Evolutionary conservation across 2,888 invertebrate genomes (phyloP), one percentile per base, ranked within the genome.

Genomic region (Tachina fera): DNA sequence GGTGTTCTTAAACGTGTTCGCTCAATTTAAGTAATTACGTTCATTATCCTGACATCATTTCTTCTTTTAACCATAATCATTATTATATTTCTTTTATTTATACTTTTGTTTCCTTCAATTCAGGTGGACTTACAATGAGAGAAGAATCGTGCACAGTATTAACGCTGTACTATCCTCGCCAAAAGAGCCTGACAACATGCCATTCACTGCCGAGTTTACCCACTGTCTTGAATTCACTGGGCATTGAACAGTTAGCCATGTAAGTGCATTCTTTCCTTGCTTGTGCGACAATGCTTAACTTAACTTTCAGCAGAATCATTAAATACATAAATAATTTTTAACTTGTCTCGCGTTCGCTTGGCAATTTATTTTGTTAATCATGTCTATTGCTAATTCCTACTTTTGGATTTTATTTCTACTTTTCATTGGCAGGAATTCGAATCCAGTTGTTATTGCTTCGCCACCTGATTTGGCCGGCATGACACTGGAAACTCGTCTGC

Each of bases 71-170:
- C 43, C 39, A 71, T 45, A 65, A 65, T 10, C 45, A 43, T 78
- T 61, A 43, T 53, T 56, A 70, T 58, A 31, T 63, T 72, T 31
- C 53, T 65, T 71, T 19, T 58, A n/a, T 71, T 58, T 41, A 47
- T 70, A 1, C 56, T 70, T 58, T 56, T 56, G 31, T 58, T 31
- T 58, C 74, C 49, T 47, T 58, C 43, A 47, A 78, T 72, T 60
- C 41, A 90, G 90, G 95, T 75, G 95, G 95, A 75, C 91, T 94
- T 83, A 94, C 94, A 63, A 95, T 94, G 88, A 92, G 94, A 82
- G 95, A 95, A 89, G 95, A 95, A 91, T 95, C 95, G 87, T 95
- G 95, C 88, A 92, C 95, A 84, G 94, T 94, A 87, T 94, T 94
- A 90, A 94, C 94, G 68, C 91, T 95, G 87, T 95, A 95, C 91